phyloP scores from a whole-genome alignment of 2,113 vertebrate genomes.

The cat (Felis catus) region F.catus_Fca126_mat1.0 CM031421.1:9475501-9476000 shows the following conservation, averaged over 20 bases:
- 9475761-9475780: slow-evolving; percentile 69
- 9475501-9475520: not conserved
- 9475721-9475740: slow-evolving; percentile 64
- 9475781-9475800: slow-evolving; percentile 70
- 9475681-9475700: slow-evolving; percentile 55
- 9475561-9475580: slow-evolving; percentile 29
- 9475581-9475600: slow-evolving; percentile 55
- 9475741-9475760: slow-evolving; percentile 31
- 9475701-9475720: slow-evolving; percentile 26
- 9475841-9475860: not conserved
- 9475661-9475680: slow-evolving; percentile 53
- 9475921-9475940: slow-evolving; percentile 75
- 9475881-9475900: slow-evolving; percentile 46
- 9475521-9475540: not conserved
- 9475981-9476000: slow-evolving; percentile 78
- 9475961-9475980: slow-evolving; percentile 85
- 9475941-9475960: slow-evolving; percentile 85
- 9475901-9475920: slow-evolving; percentile 68
- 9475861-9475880: slow-evolving; percentile 50
- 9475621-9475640: not conserved
- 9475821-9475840: slow-evolving; percentile 28
- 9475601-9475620: slow-evolving; percentile 51
- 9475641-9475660: slow-evolving; percentile 23
- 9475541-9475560: not conserved
- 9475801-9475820: slow-evolving; percentile 54